Evolutionary conservation across 1,140 invertebrate genomes (phyloP), one percentile per base, ranked within the genome.

Genomic region (Pseudobourletiella spinata): DNA sequence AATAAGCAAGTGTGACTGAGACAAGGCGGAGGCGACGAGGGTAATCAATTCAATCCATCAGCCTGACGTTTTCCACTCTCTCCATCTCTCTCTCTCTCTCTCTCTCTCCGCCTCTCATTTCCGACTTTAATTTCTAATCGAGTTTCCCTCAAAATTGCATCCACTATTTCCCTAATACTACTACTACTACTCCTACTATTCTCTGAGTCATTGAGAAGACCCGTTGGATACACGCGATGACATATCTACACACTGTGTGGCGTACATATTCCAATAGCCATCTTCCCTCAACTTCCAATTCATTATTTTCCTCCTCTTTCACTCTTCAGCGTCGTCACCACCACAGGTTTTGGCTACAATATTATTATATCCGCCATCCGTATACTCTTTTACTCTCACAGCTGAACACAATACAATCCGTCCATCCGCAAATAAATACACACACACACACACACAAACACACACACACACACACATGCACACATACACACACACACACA

Each of bases 1-100:
- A 39, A n/a, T 39, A 39, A 39, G 32, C 32, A 39, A 39, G 32
- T 39, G 32, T 39, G 32, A 39, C 32, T 39, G 32, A 39, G 32
- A 39, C 32, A 39, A 39, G 32, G 44, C 44, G 20, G 20, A 48
- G 44, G 44, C 44, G 44, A 48, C 44, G 44, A 22, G 44, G 44
- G 44, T 48, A 48, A 48, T 48, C 44, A 48, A 48, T 48, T 48
- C 44, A 48, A 48, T 48, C 44, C 22, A 48, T 48, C 44, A 48
- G 44, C 44, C 20, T 48, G 44, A 48, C 44, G 44, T 48, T 22
- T 22, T 22, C 20, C 44, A 15, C 44, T 48, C 44, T 48, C 44
- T 22, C 44, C n/a, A 11, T 39, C 35, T 39, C 35, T 39, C n/a
- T 39, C 35, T n/a, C 35, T n/a, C n/a, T n/a, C 35, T 39, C 35